Evolutionary conservation across 1,140 invertebrate species (phyloP).

Genomic region (Stegodyphus mimosarum): DNA sequence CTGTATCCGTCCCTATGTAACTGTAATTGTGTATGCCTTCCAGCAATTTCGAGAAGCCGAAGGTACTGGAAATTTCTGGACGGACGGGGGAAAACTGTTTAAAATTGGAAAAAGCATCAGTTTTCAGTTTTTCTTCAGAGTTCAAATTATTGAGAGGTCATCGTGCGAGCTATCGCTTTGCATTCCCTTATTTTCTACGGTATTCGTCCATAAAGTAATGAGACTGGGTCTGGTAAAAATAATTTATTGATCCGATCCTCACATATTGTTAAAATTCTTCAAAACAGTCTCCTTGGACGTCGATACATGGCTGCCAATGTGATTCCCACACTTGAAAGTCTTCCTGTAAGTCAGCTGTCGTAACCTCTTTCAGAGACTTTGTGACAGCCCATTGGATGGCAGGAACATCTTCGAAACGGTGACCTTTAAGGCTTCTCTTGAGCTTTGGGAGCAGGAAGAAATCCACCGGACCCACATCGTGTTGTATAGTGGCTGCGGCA

Average conservation of each 20-base stretch:
- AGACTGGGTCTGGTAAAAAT: neutral
- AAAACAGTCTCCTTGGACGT: conserved; percentile 1
- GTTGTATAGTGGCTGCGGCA: neutral
- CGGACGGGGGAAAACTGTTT: no score
- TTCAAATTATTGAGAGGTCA: no score
- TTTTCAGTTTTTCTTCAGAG: no score
- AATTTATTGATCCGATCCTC: neutral
- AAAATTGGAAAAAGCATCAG: no score
- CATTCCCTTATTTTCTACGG: neutral
- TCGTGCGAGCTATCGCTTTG: no score
- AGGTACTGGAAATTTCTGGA: no score
- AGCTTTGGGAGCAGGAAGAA: neutral
- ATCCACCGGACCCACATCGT: neutral
- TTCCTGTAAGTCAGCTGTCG: neutral
- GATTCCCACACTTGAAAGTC: neutral
- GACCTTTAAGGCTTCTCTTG: conserved; percentile 8
- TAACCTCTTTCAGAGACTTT: neutral
- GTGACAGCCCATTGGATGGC: neutral
- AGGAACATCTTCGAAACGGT: conserved; percentile 6
- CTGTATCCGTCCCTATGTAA: no score
- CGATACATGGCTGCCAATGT: neutral
- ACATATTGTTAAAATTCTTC: conserved; percentile 4
- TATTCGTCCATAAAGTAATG: neutral
- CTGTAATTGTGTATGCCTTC: no score
- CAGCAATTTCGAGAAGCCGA: no score